Base-by-base conservation (phyloP, 1,140 invertebrate genomes). In the Trachymyrmex septentrionalis region DNA sequence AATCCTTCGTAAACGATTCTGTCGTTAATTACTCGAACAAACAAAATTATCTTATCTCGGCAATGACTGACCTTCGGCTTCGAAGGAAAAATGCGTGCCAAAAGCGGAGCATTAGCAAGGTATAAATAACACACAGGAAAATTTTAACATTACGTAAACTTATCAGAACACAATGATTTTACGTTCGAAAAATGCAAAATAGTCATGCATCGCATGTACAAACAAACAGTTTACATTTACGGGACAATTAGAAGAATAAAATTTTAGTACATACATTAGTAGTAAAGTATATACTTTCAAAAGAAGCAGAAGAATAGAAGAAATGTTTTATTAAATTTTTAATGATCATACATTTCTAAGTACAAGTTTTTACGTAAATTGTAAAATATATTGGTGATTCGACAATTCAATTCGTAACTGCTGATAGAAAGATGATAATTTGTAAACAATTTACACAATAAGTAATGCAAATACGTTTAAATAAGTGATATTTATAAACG, bases 31-130 rank as follows among this genome's bases (percentile, higher is more conserved):
- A 34, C 50, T 67, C 34, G 34, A 71, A 38, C 30, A 59, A 27
- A 81, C 66, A 69, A 44, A 81, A 71, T 81, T 81, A 71, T 81
- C 78, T 81, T 81, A 81, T 81, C 78, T 53, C 48, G 21, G 19
- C 53, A 81, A 55, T 38, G 19, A 30, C 21, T 10, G 50, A 59
- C 50, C 78, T 81, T 81, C 64, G 34, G 6, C 24, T 16, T 59
- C 1, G 16, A 71, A 81, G 34, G 34, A 81, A 71, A 81, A 71
- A 81, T 59, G 50, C 2, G 12, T 27, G 14, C 30, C 19, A 14
- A 30, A 66, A 3, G 21, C 10, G 34, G 9, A 6, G 34, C 57
- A 81, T 55, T 55, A n/a, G 6, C 78, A 55, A 81, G 48, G 16
- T 30, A 69, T 6, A 24, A 5, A 38, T 48, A 38, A 50, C 10